Conservation (phyloP, 2,113 vertebrate species). For the Climacteris rufus region DNA sequence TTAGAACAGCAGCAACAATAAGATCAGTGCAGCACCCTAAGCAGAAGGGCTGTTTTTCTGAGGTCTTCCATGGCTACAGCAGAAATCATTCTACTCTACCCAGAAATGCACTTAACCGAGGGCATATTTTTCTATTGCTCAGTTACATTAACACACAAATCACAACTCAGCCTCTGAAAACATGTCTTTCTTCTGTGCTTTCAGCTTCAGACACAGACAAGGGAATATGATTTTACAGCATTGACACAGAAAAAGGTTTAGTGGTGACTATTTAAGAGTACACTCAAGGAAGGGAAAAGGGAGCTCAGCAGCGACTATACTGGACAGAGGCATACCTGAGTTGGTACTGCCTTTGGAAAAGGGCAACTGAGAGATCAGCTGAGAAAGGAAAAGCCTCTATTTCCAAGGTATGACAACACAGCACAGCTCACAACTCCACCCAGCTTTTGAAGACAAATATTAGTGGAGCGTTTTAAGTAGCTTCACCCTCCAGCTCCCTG, state of each 20-base stretch:
- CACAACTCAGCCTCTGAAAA: background rate
- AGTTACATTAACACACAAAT: background rate
- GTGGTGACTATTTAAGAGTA: background rate
- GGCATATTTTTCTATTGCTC: background rate
- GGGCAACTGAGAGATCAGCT: background rate
- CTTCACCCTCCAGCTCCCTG: background rate
- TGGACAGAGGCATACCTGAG: background rate
- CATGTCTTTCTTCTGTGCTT: background rate
- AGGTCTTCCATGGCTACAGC: background rate
- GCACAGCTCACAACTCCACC: background rate
- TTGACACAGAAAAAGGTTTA: background rate
- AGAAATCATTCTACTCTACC: background rate
- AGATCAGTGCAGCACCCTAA: background rate
- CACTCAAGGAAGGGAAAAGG: background rate
- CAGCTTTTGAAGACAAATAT: background rate
- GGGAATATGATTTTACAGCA: background rate
- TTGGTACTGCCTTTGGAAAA: background rate
- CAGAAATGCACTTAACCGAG: background rate
- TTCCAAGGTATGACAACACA: background rate
- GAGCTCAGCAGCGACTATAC: background rate
- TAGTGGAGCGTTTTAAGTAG: background rate
- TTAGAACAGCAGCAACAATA: background rate
- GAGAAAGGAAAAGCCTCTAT: background rate
- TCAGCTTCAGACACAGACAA: background rate
- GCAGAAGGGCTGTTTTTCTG: background rate